A percentile compares a stretch with the other conserved stretches of the same genome.
phyloP scores from a whole-genome alignment of 1,140 invertebrate species.

The Chionoecetes opilio region DNA sequence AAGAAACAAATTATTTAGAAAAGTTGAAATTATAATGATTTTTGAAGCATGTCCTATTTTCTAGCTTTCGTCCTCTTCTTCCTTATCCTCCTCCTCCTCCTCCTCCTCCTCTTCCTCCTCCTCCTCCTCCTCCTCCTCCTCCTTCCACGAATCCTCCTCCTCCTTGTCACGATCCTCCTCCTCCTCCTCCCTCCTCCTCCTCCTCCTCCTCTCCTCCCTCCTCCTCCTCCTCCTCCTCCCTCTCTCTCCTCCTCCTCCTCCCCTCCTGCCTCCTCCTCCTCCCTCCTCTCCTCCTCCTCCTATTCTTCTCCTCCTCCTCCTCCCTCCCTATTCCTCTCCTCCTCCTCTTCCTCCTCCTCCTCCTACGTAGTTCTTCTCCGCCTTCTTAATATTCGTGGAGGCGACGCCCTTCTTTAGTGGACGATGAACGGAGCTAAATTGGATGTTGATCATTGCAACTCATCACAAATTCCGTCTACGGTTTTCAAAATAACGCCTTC shows the following conservation, averaged over 20 bases:
- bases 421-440: conserved; percentile 75
- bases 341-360: background rate
- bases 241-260: background rate
- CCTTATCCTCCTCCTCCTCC: background rate
- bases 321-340: background rate
- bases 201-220: background rate
- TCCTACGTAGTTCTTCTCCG: background rate
- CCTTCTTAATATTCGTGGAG: conserved; percentile 31
- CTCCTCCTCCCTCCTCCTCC: background rate
- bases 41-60: background rate
- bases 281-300: background rate
- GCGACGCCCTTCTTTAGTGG: conserved; percentile 20
- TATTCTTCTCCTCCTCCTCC: background rate
- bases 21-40: background rate
- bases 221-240: background rate
- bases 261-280: background rate
- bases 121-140: background rate
- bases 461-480: conserved; percentile 79
- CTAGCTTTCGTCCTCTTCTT: background rate
- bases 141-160: too few relatives aligned
- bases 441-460: conserved; percentile 78
- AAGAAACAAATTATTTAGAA: background rate
- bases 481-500: conserved; percentile 79
- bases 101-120: background rate
- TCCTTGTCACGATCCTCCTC: background rate